These are phyloP conservation scores for Cheilosia vulpina DNA, from an alignment of 2,888 invertebrate genomes.

Conservation along the genomic window DNA sequence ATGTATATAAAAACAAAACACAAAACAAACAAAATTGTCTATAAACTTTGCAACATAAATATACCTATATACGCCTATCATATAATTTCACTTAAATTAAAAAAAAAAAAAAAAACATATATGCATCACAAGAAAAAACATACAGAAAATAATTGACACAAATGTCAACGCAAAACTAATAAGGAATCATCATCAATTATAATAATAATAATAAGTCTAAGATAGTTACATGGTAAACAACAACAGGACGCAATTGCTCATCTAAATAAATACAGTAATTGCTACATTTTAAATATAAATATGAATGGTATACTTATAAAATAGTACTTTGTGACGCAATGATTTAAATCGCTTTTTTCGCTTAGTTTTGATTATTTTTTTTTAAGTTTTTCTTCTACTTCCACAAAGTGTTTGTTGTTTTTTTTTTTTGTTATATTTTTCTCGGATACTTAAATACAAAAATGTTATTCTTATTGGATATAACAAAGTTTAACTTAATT, in stretches of 20 bases:
- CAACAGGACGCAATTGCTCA: conserved; percentile 75
- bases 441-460: conserved; percentile 51
- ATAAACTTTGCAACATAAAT: conserved; percentile 66
- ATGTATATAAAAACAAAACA: conserved; percentile 6
- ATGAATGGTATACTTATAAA: conserved; percentile 58
- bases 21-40: conserved; percentile 51
- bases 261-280: conserved; percentile 66
- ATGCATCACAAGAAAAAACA: conserved; percentile 55
- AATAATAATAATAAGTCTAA: conserved; percentile 65
- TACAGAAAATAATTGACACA: conserved; percentile 14
- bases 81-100: conserved; percentile 50
- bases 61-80: conserved; percentile 20
- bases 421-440: background rate
- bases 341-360: conserved; percentile 13
- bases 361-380: conserved; percentile 47
- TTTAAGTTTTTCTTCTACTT: conserved; percentile 30
- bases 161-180: conserved; percentile 28
- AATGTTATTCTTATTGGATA: conserved; percentile 43
- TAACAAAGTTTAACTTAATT: conserved; percentile 63
- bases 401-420: conserved; percentile 18
- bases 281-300: conserved; percentile 59
- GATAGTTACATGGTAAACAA: conserved; percentile 70
- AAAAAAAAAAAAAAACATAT: conserved; percentile 26
- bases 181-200: conserved; percentile 33
- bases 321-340: conserved; percentile 65